Evolutionary conservation across 30 jellyfish, hydroid and myxozoan genomes (phyloP).

Genomic region (Cassiopea andromeda): DNA sequence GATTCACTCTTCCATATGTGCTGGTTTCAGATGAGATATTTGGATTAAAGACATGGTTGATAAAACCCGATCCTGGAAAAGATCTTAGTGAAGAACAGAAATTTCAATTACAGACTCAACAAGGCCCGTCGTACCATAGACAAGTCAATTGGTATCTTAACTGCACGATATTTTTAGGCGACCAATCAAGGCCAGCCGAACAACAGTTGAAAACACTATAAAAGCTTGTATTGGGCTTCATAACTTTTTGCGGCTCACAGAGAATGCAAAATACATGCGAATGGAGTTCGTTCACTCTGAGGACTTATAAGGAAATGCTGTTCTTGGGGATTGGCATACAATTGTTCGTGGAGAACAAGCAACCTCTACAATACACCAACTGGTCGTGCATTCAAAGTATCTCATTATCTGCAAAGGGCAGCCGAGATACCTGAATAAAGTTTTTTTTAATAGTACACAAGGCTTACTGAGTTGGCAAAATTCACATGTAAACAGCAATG

Average conservation of each 20-base stretch:
- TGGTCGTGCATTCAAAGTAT: not conserved
- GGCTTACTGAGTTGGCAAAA: conserved; percentile 66
- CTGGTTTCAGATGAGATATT: not conserved
- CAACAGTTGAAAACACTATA: conserved; percentile 55
- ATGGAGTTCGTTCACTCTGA: conserved; percentile 63
- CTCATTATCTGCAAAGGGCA: too few relatives aligned
- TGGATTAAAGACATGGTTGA: not conserved
- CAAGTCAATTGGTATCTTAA: conserved; percentile 61
- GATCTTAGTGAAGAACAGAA: conserved; percentile 29
- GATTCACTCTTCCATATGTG: not conserved
- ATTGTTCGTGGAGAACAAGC: conserved; percentile 14
- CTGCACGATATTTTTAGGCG: conserved; percentile 66
- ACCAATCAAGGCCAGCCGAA: conserved; percentile 71
- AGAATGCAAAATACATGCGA: conserved; percentile 61
- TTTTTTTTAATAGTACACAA: conserved; percentile 24
- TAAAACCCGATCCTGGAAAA: conserved; percentile 47
- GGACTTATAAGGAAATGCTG: conserved; percentile 8
- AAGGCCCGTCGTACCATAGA: conserved; percentile 72
- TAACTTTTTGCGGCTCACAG: conserved; percentile 77
- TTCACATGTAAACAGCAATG: conserved; percentile 32
- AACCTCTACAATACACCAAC: not conserved
- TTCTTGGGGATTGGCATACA: conserved; percentile 52
- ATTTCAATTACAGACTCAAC: conserved; percentile 51
- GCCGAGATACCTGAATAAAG: not conserved
- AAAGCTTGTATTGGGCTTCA: conserved; percentile 77